Percentiles rank a stretch among this genome's conserved stretches.
phyloP scores from a whole-genome alignment of 92 coral and sea anemone species.

The Siderastrea radians region DNA sequence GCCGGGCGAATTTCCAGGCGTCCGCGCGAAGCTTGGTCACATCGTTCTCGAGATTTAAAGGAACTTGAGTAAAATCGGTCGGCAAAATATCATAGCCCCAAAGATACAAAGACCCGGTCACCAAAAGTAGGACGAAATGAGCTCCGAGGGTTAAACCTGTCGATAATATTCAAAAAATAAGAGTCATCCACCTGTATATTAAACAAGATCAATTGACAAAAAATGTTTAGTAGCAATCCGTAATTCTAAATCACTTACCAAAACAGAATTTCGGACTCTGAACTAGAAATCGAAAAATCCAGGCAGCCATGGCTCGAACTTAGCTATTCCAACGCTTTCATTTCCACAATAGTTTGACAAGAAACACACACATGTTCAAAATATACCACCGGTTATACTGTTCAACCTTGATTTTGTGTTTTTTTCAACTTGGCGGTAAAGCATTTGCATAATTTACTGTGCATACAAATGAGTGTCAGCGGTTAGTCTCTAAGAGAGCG shows the following conservation, averaged over 20 bases:
- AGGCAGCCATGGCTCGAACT: slow-evolving; percentile 58
- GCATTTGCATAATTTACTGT: slow-evolving; percentile 73
- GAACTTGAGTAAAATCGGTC: slow-evolving; percentile 94
- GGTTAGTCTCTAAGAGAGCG: slow-evolving; percentile 24
- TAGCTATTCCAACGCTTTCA: not conserved
- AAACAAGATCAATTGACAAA: not conserved
- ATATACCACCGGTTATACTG: not conserved
- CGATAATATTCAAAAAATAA: slow-evolving; percentile 24
- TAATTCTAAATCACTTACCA: slow-evolving; percentile 51
- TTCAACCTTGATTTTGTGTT: not conserved
- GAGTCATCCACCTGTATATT: slow-evolving; percentile 3
- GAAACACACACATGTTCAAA: slow-evolving; percentile 17
- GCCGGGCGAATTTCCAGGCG: slow-evolving; percentile 96
- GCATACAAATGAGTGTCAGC: slow-evolving; percentile 59
- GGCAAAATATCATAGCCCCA: slow-evolving; percentile 93
- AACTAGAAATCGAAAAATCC: slow-evolving; percentile 67
- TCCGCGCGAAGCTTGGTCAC: slow-evolving; percentile 93
- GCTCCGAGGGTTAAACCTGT: slow-evolving; percentile 85
- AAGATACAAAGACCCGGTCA: slow-evolving; percentile 80
- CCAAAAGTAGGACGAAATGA: slow-evolving; percentile 75
- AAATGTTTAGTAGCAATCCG: not conserved
- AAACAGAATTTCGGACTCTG: slow-evolving; percentile 80
- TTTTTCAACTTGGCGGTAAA: slow-evolving; percentile 7
- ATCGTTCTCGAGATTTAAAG: slow-evolving; percentile 90
- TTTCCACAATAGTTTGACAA: not conserved